These are phyloP conservation scores for Spilarctia lutea DNA, from an alignment of 2,888 invertebrate genomes.

Conservation along the genomic window DNA sequence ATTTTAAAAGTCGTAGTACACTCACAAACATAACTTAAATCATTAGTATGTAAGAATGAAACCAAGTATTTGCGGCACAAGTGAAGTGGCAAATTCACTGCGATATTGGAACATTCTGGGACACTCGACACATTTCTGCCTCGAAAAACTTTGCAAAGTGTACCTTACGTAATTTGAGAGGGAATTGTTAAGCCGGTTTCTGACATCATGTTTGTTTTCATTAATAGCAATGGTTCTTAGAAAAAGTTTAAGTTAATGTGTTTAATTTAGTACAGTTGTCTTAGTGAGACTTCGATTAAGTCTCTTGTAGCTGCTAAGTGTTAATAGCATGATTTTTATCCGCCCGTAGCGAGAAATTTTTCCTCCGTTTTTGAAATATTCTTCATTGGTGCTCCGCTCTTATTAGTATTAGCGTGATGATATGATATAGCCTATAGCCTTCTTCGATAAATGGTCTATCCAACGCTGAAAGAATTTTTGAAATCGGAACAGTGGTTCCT, in stretches of 20 bases:
- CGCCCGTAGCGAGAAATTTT: too few species aligned
- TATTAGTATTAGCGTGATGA: too few species aligned
- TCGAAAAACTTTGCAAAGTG: conserved; percentile 25
- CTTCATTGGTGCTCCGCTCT: too few species aligned
- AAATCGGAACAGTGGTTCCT: too few species aligned
- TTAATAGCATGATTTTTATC: too few species aligned
- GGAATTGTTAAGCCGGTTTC: not conserved
- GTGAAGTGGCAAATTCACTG: conserved; percentile 33
- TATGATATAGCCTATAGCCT: too few species aligned
- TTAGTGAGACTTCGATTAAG: too few species aligned
- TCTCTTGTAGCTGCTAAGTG: too few species aligned
- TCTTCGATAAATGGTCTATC: too few species aligned
- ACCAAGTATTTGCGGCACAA: conserved; percentile 12
- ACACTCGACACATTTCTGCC: conserved; percentile 19
- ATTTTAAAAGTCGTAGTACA: not conserved
- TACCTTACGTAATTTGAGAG: not conserved
- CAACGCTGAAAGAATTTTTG: too few species aligned
- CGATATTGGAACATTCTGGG: conserved; percentile 22
- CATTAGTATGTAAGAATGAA: conserved; percentile 10
- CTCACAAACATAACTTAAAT: conserved; percentile 6
- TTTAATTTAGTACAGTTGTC: not conserved
- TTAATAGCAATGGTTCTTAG: not conserved
- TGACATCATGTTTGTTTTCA: not conserved
- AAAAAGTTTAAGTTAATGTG: not conserved
- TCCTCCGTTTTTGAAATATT: too few species aligned